A percentile compares a stretch with the other conserved stretches of the same genome.
Conservation (phyloP, 1,140 invertebrate species). For the Diachasmimorpha longicaudata region DNA sequence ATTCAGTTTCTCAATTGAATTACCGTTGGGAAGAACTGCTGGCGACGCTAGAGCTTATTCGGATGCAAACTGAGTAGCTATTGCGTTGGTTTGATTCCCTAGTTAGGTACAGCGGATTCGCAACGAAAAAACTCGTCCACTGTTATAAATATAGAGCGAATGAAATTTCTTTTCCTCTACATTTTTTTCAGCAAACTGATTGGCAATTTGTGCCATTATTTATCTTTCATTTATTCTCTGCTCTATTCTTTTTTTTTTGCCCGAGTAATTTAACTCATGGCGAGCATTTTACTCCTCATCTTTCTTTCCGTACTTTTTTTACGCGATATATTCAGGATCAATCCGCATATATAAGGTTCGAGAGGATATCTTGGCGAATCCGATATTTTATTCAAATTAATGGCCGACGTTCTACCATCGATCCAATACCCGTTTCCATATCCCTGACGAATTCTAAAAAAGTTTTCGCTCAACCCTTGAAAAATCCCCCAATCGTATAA, state of each 20-base stretch:
- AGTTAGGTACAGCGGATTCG: background rate
- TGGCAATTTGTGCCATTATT: background rate
- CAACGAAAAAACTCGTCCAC: background rate
- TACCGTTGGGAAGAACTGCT: constrained; percentile 13
- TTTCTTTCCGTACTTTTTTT: background rate
- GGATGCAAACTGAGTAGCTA: constrained; percentile 17
- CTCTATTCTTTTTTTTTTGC: background rate
- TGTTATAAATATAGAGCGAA: background rate
- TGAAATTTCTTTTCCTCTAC: background rate
- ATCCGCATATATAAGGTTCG: background rate
- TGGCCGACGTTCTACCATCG: constrained; percentile 2
- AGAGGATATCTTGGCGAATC: background rate
- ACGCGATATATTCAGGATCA: background rate
- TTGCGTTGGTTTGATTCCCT: background rate
- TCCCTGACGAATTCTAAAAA: constrained; percentile 14
- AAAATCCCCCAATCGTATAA: constrained; percentile 9
- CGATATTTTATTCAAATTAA: constrained; percentile 20
- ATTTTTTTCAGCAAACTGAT: background rate
- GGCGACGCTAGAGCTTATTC: constrained; percentile 3
- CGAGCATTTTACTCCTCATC: background rate
- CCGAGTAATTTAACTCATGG: background rate
- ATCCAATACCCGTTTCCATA: constrained; percentile 6
- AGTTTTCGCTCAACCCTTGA: background rate
- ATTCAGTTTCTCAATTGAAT: constrained; percentile 24
- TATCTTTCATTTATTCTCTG: background rate